phyloP scores from a whole-genome alignment of 2,113 vertebrate genomes.

The Genyomyrus donnyi region DNA sequence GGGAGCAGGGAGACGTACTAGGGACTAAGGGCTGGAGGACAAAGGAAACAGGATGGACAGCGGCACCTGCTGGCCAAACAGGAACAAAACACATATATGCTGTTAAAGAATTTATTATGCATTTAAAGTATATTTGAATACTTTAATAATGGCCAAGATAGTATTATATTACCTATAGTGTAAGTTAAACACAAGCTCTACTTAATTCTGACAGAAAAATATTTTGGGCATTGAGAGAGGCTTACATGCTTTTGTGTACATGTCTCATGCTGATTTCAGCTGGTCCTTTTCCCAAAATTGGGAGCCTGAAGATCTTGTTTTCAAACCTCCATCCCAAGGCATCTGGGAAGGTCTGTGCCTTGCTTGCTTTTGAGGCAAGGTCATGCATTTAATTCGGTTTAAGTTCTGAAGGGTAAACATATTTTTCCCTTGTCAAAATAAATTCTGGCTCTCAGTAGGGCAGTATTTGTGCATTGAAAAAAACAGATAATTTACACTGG shows the following conservation, averaged over 20 bases:
- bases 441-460: conserved; percentile 41
- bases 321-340: background rate
- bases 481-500: conserved; percentile 17
- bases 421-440: conserved; percentile 42
- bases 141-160: background rate
- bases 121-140: background rate
- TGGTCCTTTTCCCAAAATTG: background rate
- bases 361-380: conserved; percentile 33
- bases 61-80: background rate
- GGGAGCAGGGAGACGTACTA: background rate
- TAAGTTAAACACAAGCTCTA: background rate
- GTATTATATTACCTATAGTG: background rate
- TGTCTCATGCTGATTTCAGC: background rate
- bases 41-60: background rate
- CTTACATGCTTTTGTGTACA: background rate
- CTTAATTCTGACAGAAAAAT: background rate
- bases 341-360: conserved; percentile 12
- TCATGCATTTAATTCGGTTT: conserved; percentile 50
- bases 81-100: background rate
- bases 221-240: background rate
- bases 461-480: conserved; percentile 18
- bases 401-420: conserved; percentile 35
- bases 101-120: background rate
- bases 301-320: background rate
- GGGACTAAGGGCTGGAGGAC: background rate